phyloP scores from a whole-genome alignment of 2,797 vertebrate genomes.

The Sandelia bainsii region DNA sequence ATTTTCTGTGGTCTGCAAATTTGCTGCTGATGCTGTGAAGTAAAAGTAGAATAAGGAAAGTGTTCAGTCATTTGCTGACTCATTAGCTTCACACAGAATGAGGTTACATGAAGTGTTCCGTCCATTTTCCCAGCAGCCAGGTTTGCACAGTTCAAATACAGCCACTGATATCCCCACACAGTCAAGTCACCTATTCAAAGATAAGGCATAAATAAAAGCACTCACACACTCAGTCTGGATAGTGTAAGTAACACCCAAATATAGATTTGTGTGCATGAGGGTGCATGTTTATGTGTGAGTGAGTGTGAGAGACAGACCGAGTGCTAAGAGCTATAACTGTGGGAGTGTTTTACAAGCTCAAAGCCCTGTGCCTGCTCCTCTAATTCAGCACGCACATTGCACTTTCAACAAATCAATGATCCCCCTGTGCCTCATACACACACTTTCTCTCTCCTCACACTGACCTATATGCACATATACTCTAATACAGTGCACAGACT shows the following conservation, averaged over 20 bases:
- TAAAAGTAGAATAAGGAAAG: constrained; percentile 23
- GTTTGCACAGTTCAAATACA: constrained; percentile 48
- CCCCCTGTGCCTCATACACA: constrained; percentile 71
- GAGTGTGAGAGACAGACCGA: constrained; percentile 38
- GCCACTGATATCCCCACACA: constrained; percentile 41
- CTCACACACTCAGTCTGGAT: constrained; percentile 51
- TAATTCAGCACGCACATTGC: constrained; percentile 81
- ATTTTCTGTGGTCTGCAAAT: constrained; percentile 4
- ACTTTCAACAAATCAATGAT: constrained; percentile 85
- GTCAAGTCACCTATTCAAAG: constrained; percentile 56
- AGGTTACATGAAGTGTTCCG: constrained; percentile 21
- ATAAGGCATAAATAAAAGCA: constrained; percentile 68
- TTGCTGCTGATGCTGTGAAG: constrained; percentile 12
- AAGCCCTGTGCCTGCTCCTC: constrained; percentile 77
- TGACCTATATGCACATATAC: constrained; percentile 40
- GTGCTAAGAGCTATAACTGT: constrained; percentile 73
- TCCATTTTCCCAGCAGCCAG: constrained; percentile 36
- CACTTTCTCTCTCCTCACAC: constrained; percentile 33
- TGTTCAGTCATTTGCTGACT: constrained; percentile 39
- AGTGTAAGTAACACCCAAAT: constrained; percentile 74
- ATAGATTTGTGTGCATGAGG: constrained; percentile 67
- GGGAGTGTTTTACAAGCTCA: constrained; percentile 82
- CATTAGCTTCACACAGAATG: constrained; percentile 28
- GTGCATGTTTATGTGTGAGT: constrained; percentile 38
- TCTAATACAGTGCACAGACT: constrained; percentile 28